A percentile compares a stretch with the other conserved stretches of the same genome.
These are phyloP conservation scores for Kryphioiulus occultus DNA, from an alignment of 2,888 invertebrate genomes.

Conservation along the genomic window DNA sequence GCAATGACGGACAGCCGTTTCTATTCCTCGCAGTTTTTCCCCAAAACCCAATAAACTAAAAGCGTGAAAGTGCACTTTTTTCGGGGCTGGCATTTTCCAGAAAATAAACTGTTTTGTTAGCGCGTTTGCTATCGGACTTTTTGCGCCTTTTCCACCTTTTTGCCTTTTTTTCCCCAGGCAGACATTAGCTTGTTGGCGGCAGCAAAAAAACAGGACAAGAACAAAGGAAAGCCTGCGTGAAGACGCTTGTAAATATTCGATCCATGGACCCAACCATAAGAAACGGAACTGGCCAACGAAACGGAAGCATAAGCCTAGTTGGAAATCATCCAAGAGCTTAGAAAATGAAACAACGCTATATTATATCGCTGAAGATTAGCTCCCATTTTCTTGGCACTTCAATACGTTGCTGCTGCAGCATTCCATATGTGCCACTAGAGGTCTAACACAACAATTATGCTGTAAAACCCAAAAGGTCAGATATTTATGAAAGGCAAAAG, in stretches of 20 bases:
- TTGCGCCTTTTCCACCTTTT: neutral
- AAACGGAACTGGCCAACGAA: neutral
- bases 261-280: neutral
- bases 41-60: neutral
- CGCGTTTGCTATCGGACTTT: neutral
- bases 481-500: too few relatives aligned
- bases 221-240: neutral
- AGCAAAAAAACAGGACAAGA: neutral
- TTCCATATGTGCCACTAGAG: too few relatives aligned
- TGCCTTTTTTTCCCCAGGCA: neutral
- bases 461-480: too few relatives aligned
- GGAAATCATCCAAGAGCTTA: neutral
- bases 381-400: too few relatives aligned
- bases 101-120: conserved; percentile 23
- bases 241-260: conserved; percentile 1
- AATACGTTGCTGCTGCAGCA: too few relatives aligned
- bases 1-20: neutral
- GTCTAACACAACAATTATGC: too few relatives aligned
- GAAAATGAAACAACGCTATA: neutral
- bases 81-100: neutral
- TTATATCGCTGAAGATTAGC: neutral
- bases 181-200: neutral
- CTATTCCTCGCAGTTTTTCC: neutral
- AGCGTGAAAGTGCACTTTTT: neutral
- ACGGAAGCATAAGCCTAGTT: conserved; percentile 8